phyloP scores from a whole-genome alignment of 2,113 vertebrate genomes.

The Strix aluco region DNA sequence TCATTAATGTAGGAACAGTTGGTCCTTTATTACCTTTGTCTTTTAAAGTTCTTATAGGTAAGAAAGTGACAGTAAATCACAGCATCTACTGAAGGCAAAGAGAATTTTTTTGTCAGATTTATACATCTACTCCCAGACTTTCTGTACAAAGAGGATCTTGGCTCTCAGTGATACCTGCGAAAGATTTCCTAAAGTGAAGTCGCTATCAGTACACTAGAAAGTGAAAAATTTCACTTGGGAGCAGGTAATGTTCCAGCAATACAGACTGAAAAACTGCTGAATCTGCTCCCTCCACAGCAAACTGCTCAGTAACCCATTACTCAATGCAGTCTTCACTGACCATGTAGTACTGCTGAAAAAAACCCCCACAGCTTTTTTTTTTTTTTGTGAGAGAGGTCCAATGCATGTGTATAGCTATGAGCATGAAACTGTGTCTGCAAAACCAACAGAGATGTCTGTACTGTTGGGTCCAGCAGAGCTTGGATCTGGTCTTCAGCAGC shows the following conservation, averaged over 20 bases:
- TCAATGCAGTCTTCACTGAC: not conserved
- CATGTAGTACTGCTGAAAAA: not conserved
- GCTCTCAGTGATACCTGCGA: not conserved
- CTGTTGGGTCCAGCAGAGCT: not conserved
- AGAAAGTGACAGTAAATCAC: not conserved
- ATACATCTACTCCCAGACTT: not conserved
- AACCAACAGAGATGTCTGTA: fast-evolving
- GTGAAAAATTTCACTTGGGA: not conserved
- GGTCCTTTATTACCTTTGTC: not conserved
- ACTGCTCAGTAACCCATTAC: not conserved
- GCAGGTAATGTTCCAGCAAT: not conserved
- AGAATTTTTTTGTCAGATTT: not conserved
- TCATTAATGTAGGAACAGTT: not conserved
- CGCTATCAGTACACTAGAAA: not conserved
- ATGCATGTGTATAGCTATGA: not conserved
- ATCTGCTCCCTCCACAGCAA: not conserved
- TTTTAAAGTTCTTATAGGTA: not conserved
- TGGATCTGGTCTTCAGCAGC: not conserved
- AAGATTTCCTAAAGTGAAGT: not conserved
- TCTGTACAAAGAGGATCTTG: not conserved
- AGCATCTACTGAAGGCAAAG: not conserved
- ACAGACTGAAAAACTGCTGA: not conserved
- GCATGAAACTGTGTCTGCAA: not conserved
- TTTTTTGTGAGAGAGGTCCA: not conserved
- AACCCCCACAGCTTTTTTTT: not conserved